Percentiles rank a stretch among this genome's conserved stretches.
These are phyloP conservation scores for Erpobdella octoculata DNA, from an alignment of 2,888 invertebrate species.

Conservation along the genomic window DNA sequence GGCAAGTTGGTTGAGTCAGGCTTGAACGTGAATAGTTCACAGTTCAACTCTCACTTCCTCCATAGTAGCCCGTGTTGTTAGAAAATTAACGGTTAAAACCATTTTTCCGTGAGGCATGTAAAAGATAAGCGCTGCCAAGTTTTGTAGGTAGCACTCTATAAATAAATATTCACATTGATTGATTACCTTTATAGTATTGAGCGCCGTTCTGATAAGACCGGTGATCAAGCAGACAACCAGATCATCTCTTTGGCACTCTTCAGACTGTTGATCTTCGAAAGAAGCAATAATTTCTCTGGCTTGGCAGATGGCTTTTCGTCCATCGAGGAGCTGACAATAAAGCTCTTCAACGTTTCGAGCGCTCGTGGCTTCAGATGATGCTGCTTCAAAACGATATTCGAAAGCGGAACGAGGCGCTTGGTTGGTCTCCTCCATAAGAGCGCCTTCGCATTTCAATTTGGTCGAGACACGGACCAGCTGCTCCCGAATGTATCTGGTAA, in stretches of 20 bases:
- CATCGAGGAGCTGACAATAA: slow-evolving; percentile 21
- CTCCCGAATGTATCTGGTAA: slow-evolving; percentile 17
- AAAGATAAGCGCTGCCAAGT: too few species aligned
- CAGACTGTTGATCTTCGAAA: not conserved
- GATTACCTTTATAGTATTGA: slow-evolving; percentile 10
- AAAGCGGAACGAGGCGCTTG: not conserved
- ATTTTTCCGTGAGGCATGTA: too few species aligned
- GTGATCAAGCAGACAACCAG: slow-evolving; percentile 10
- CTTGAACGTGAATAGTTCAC: too few species aligned
- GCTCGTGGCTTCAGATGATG: slow-evolving; percentile 10
- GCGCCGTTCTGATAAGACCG: slow-evolving; percentile 16
- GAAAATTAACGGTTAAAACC: too few species aligned
- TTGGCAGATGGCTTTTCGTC: slow-evolving; percentile 15
- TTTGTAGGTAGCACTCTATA: too few species aligned
- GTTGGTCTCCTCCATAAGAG: not conserved
- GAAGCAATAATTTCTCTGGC: slow-evolving; percentile 11
- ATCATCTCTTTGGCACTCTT: not conserved
- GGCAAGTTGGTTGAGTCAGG: too few species aligned
- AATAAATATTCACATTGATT: too few species aligned
- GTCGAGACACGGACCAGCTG: slow-evolving; percentile 19
- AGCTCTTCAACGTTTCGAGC: slow-evolving; percentile 6
- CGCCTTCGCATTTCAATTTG: slow-evolving; percentile 21
- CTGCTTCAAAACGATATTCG: slow-evolving; percentile 4
- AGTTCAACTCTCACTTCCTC: too few species aligned
- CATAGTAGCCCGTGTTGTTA: too few species aligned